Percentiles rank a stretch among this genome's conserved stretches.
phyloP scores from a whole-genome alignment of 2,888 invertebrate genomes.

The Aphodius granarius region DNA sequence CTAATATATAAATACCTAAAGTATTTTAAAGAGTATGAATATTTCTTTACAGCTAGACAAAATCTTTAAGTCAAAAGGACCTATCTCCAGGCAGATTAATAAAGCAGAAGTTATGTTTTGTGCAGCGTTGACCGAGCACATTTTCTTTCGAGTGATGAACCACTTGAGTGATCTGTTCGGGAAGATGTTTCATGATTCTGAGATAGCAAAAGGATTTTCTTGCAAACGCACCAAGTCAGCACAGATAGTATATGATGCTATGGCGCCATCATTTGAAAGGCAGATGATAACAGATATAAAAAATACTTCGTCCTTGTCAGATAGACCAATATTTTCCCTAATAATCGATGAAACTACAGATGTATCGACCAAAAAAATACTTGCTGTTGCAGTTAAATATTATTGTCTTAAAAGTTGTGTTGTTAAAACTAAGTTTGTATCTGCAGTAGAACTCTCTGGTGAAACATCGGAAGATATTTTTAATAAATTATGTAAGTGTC shows the following conservation, averaged over 20 bases:
- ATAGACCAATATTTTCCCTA: background rate
- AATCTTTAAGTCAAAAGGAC: background rate
- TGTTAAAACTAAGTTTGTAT: background rate
- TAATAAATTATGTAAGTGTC: background rate
- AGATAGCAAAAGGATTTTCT: background rate
- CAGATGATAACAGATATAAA: background rate
- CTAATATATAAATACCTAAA: background rate
- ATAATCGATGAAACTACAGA: background rate
- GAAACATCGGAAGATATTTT: background rate
- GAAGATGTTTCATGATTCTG: background rate
- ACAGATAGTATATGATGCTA: background rate
- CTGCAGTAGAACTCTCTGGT: background rate
- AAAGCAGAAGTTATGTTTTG: background rate
- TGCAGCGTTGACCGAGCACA: background rate
- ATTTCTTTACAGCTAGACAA: background rate
- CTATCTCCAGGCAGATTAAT: background rate
- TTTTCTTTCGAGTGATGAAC: background rate
- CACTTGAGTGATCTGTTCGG: background rate
- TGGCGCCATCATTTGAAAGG: background rate
- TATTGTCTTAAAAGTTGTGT: background rate
- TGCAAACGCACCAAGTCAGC: background rate
- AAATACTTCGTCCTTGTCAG: background rate
- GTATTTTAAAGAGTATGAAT: background rate
- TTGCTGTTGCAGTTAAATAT: background rate
- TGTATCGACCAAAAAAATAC: background rate